phyloP scores from a whole-genome alignment of 2,888 invertebrate species.

The Pyralis farinalis region DNA sequence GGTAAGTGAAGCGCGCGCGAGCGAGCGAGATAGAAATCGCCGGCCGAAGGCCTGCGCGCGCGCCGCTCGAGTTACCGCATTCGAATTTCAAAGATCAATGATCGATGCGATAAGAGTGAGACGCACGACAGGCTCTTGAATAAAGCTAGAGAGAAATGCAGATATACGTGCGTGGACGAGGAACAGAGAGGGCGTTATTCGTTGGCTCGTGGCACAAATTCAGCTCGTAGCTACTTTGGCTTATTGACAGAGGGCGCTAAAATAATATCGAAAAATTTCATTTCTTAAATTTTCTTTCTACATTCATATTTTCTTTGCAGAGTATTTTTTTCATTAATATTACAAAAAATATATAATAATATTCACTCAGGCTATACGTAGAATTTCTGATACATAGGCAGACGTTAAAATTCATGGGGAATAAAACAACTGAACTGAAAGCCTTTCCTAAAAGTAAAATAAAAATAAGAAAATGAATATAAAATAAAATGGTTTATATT shows the following conservation, averaged over 20 bases:
- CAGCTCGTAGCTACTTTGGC: conserved; percentile 36
- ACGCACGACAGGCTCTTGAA: conserved; percentile 51
- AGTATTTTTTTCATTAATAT: too few relatives aligned
- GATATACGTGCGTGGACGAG: conserved; percentile 19
- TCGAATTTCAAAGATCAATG: conserved; percentile 80
- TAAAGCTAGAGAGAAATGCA: conserved; percentile 38
- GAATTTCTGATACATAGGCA: too few relatives aligned
- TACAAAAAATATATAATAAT: too few relatives aligned
- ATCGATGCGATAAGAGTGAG: conserved; percentile 73
- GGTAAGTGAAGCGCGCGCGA: conserved; percentile 55
- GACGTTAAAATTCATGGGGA: too few relatives aligned
- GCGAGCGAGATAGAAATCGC: conserved; percentile 58
- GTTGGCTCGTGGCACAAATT: conserved; percentile 70
- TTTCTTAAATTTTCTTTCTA: too few relatives aligned
- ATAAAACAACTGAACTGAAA: too few relatives aligned
- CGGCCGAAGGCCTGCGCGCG: conserved; percentile 66
- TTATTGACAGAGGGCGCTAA: conserved; percentile 54
- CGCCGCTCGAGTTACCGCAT: conserved; percentile 74
- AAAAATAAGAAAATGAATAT: too few relatives aligned
- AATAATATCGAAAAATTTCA: neutral
- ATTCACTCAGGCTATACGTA: too few relatives aligned
- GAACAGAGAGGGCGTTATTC: conserved; percentile 38
- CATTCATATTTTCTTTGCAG: too few relatives aligned
- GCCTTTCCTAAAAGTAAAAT: too few relatives aligned
- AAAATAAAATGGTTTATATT: too few relatives aligned